Base-by-base conservation (phyloP, 1,140 invertebrate species). In the Heterodera carotae region DNA sequence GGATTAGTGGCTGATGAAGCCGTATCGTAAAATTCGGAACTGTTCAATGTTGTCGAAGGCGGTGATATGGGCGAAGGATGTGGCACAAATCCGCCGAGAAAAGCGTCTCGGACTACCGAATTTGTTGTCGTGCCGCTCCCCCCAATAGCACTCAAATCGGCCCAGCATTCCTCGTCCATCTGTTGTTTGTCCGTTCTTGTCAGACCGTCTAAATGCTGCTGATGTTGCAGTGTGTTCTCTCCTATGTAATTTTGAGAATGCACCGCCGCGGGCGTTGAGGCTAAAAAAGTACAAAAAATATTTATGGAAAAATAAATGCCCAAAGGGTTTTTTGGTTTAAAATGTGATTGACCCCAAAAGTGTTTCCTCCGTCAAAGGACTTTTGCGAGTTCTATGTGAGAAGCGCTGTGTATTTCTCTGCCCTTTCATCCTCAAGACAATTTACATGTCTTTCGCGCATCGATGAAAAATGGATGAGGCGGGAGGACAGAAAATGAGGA, bases 81-180 rank as follows among this genome's bases (percentile, higher is more conserved):
- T 10, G 29, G 29, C 6, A 29, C 29, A 6, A 66, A 34, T 27
- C 62, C 62, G 62, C 33, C 33, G 25, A 31, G 29, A 27, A 34
- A 29, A 31, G 27, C 29, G 33, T 31, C 62, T 66, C 62, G 15
- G 33, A 66, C 27, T 5, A 31, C 62, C 33, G 62, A 31, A 1
- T 25, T 66, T 6, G 62, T 7, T 18, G 48, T 22, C 22, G 48
- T 56, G 48, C 48, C 48, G 15, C 12, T 56, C 1, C 48, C 48
- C 12, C 48, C 48, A 0, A 56, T 56, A 5, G 48, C 48, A 22
- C 22, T 56, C 48, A 56, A 22, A 22, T 56, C 48, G 18, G 48
- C 48, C 48, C 62, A 66, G 25, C 62, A 66, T 12, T 66, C 62
- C 15, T 66, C 62, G 25, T 66, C 62, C 62, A 66, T 66, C 48